Percentiles rank a stretch among this genome's conserved stretches.
Evolutionary conservation across 2,113 vertebrate species (phyloP).

Genomic region (Nycticebus coucang): DNA sequence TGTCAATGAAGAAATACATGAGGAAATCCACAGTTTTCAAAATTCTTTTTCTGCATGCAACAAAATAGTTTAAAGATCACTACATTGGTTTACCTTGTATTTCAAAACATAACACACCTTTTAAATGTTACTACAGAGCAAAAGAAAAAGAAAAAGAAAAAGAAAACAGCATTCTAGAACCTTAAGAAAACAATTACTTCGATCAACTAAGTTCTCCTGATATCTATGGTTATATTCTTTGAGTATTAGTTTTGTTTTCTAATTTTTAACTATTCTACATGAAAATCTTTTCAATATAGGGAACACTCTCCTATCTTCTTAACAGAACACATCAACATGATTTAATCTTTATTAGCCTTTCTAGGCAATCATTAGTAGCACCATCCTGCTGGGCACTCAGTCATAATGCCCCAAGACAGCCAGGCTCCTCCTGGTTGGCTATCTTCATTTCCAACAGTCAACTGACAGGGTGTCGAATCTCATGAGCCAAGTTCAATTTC

Average conservation of each 20-base stretch:
- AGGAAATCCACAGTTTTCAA: background rate
- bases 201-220: background rate
- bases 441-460: background rate
- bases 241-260: conserved; percentile 4
- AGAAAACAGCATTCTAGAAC: background rate
- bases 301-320: background rate
- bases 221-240: background rate
- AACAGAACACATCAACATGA: background rate
- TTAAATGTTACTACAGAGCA: background rate
- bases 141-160: no score
- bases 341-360: background rate
- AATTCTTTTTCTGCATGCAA: background rate
- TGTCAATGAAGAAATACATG: background rate
- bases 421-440: background rate
- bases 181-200: conserved; percentile 4
- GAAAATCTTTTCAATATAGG: conserved; percentile 35
- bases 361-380: background rate
- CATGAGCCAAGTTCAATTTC: background rate
- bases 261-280: conserved; percentile 34
- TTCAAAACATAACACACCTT: background rate
- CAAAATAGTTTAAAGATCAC: background rate
- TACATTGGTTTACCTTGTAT: background rate
- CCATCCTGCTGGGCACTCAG: background rate
- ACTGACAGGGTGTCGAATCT: background rate
- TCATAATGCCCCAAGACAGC: background rate